Percentiles rank a stretch among this genome's conserved stretches.
Conservation (phyloP, 2,797 vertebrate genomes). For the Champsocephalus gunnari region DNA sequence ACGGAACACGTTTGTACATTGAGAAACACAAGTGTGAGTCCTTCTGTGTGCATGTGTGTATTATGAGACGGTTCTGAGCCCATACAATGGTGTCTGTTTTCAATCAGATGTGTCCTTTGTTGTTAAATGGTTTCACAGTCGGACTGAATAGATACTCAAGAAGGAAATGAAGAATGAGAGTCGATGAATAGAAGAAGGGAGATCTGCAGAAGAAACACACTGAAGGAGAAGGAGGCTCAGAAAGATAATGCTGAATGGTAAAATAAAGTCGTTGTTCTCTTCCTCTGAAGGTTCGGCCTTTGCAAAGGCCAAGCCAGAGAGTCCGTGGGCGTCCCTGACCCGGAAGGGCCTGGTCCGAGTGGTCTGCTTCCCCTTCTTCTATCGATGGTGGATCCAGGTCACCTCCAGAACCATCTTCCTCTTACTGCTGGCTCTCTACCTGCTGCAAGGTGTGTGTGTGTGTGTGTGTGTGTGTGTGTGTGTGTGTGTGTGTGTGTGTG, state of each 20-base stretch:
- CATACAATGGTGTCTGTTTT: background rate
- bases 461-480: background rate
- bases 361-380: slow-evolving; percentile 98
- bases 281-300: slow-evolving; percentile 92
- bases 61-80: no score
- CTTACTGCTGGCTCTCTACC: slow-evolving; percentile 93
- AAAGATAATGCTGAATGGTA: slow-evolving; percentile 3
- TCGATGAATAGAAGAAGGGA: background rate
- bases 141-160: slow-evolving; percentile 17
- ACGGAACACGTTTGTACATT: no score
- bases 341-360: slow-evolving; percentile 98
- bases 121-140: slow-evolving; percentile 34
- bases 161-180: background rate
- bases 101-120: slow-evolving; percentile 26
- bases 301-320: slow-evolving; percentile 99
- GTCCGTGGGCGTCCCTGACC: slow-evolving; percentile 98
- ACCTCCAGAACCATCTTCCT: slow-evolving; percentile 95
- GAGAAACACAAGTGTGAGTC: no score
- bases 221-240: background rate
- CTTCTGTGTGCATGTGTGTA: no score
- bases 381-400: slow-evolving; percentile 98
- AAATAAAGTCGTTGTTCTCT: slow-evolving; percentile 15
- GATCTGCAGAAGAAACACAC: background rate
- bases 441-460: slow-evolving; percentile 91
- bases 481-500: no score